Conservation (phyloP, 2,888 invertebrate species). For the Parascotia fuliginaria region DNA sequence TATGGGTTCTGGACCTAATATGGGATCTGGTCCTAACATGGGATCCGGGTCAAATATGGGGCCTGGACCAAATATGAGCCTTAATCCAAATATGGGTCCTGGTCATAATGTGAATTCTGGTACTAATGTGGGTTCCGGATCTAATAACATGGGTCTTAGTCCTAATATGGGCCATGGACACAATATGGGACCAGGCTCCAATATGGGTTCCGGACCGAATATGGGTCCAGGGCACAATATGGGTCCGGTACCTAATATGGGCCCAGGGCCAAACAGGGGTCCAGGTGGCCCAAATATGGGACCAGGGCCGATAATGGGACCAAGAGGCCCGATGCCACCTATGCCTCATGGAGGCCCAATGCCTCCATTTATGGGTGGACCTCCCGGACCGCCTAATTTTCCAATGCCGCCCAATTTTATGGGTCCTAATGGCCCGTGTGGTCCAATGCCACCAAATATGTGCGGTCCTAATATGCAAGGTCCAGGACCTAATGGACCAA, state of each 20-base stretch:
- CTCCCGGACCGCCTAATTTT: slow-evolving; percentile 72
- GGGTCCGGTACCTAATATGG: slow-evolving; percentile 50
- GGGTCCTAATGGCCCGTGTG: slow-evolving; percentile 69
- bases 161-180: slow-evolving; percentile 25
- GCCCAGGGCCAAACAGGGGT: slow-evolving; percentile 45
- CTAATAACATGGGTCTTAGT: slow-evolving; percentile 24
- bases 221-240: slow-evolving; percentile 38
- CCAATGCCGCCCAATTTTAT: slow-evolving; percentile 75
- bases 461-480: slow-evolving; percentile 56
- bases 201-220: slow-evolving; percentile 39
- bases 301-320: slow-evolving; percentile 58
- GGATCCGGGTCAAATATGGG: slow-evolving; percentile 38
- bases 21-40: slow-evolving; percentile 37
- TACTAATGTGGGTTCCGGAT: slow-evolving; percentile 27
- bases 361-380: slow-evolving; percentile 69
- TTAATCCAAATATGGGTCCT: slow-evolving; percentile 31
- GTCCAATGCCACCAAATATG: slow-evolving; percentile 56
- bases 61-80: slow-evolving; percentile 24
- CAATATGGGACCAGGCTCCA: slow-evolving; percentile 40
- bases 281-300: slow-evolving; percentile 36
- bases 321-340: slow-evolving; percentile 43
- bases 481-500: slow-evolving; percentile 55
- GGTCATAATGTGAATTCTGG: slow-evolving; percentile 32
- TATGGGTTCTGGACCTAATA: slow-evolving; percentile 46
- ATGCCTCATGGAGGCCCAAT: slow-evolving; percentile 64